Percentiles rank a stretch among this genome's conserved stretches.
Conservation (phyloP, 2,888 invertebrate species). For the Pheosia tremula region DNA sequence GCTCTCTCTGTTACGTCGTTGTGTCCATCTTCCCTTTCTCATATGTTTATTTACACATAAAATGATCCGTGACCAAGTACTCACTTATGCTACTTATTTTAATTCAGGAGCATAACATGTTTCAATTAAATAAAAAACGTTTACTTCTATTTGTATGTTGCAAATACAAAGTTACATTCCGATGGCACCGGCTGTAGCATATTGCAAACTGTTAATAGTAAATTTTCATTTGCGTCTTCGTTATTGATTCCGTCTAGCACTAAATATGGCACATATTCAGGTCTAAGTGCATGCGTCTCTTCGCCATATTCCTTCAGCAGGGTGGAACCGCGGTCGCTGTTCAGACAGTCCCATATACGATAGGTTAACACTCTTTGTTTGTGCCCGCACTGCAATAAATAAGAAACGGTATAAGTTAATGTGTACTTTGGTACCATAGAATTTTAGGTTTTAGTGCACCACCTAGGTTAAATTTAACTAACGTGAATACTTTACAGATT, state of each 20-base stretch:
- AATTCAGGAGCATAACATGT: too few species aligned
- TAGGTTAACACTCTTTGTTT: slow-evolving; percentile 33
- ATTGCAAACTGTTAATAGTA: slow-evolving; percentile 43
- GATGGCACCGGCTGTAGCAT: slow-evolving; percentile 37
- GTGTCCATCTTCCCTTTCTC: too few species aligned
- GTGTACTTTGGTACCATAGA: too few species aligned
- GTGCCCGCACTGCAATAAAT: slow-evolving; percentile 52
- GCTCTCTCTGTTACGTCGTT: too few species aligned
- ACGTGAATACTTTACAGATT: too few species aligned
- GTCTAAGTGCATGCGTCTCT: slow-evolving; percentile 41
- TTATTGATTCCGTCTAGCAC: slow-evolving; percentile 43
- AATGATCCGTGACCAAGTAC: too few species aligned
- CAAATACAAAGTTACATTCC: slow-evolving; percentile 19
- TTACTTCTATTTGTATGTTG: too few species aligned
- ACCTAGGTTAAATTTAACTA: too few species aligned
- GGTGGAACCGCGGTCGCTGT: slow-evolving; percentile 36
- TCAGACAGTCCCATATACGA: slow-evolving; percentile 47
- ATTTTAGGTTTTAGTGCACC: too few species aligned
- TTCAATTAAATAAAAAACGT: too few species aligned
- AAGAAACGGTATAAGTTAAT: not conserved
- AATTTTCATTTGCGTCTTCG: slow-evolving; percentile 32
- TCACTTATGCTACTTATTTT: too few species aligned
- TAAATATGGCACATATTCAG: slow-evolving; percentile 52
- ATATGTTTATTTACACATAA: too few species aligned
- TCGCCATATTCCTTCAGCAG: slow-evolving; percentile 53